phyloP scores from a whole-genome alignment of 2,797 vertebrate genomes.

The Prunella strophiata region DNA sequence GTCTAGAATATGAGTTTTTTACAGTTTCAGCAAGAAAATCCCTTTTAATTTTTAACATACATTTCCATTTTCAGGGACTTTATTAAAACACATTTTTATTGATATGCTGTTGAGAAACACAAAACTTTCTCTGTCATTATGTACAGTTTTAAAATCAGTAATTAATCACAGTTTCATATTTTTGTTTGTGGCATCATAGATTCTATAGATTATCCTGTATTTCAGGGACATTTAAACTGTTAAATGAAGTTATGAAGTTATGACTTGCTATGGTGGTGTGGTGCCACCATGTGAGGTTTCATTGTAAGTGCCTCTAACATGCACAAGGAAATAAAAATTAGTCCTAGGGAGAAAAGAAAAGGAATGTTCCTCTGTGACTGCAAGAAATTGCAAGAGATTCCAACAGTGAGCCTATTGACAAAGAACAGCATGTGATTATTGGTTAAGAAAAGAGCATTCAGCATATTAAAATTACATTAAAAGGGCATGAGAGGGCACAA shows the following conservation, averaged over 20 bases:
- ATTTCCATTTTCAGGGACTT: background rate
- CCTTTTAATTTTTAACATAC: background rate
- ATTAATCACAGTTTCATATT: background rate
- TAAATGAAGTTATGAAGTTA: background rate
- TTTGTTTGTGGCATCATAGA: background rate
- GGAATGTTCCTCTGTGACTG: background rate
- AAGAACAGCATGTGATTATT: background rate
- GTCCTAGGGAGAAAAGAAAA: background rate
- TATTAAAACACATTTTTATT: background rate
- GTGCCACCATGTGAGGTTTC: constrained; percentile 31
- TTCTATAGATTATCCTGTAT: fast-evolving
- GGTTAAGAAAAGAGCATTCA: background rate
- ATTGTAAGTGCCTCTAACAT: background rate
- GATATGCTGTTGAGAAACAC: background rate
- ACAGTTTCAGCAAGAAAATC: background rate
- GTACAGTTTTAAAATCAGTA: background rate
- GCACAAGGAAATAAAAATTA: background rate
- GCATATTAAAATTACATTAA: background rate
- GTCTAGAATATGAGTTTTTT: background rate
- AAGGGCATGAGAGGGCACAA: background rate
- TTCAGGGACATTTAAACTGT: background rate
- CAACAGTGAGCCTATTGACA: background rate
- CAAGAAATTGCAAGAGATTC: background rate
- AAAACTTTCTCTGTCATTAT: background rate
- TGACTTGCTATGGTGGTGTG: background rate